Conservation (phyloP, 2,797 vertebrate genomes). For the Ambastaia sidthimunki region DNA sequence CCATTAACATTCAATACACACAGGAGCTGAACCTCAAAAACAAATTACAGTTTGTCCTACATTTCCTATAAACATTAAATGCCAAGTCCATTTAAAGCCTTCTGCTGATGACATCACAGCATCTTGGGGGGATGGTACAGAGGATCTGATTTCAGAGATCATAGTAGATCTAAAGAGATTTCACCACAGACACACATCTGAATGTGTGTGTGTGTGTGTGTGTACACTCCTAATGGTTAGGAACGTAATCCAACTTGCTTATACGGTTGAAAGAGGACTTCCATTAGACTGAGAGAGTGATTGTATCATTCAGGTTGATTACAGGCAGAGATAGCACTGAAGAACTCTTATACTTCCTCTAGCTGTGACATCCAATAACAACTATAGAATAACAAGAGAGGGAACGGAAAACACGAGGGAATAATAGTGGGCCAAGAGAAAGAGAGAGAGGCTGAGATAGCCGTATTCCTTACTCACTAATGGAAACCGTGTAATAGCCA, state of each 20-base stretch:
- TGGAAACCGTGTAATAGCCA: slow-evolving; percentile 28
- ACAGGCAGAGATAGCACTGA: not conserved
- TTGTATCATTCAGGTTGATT: slow-evolving; percentile 26
- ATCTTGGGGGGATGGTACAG: not conserved
- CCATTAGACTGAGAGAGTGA: not conserved
- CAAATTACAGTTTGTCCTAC: not conserved
- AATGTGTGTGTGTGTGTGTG: not conserved
- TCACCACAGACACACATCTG: not conserved
- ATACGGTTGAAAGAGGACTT: not conserved
- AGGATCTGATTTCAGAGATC: slow-evolving; percentile 23
- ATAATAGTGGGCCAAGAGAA: not conserved
- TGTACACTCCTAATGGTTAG: not conserved
- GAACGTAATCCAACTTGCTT: not conserved
- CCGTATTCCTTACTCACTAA: slow-evolving; percentile 31
- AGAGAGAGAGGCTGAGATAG: slow-evolving; percentile 22
- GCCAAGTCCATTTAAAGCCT: not conserved
- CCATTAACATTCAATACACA: slow-evolving; percentile 3
- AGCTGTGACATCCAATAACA: not conserved
- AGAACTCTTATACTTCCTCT: not conserved
- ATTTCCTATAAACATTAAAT: not conserved
- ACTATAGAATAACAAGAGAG: slow-evolving; percentile 6
- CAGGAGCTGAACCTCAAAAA: not conserved
- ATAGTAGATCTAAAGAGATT: slow-evolving; percentile 1
- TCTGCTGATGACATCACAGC: slow-evolving; percentile 21
- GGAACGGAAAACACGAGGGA: slow-evolving; percentile 11